Evolutionary conservation across 1,140 invertebrate species (phyloP).

Genomic region (Drosophila sechellia): DNA sequence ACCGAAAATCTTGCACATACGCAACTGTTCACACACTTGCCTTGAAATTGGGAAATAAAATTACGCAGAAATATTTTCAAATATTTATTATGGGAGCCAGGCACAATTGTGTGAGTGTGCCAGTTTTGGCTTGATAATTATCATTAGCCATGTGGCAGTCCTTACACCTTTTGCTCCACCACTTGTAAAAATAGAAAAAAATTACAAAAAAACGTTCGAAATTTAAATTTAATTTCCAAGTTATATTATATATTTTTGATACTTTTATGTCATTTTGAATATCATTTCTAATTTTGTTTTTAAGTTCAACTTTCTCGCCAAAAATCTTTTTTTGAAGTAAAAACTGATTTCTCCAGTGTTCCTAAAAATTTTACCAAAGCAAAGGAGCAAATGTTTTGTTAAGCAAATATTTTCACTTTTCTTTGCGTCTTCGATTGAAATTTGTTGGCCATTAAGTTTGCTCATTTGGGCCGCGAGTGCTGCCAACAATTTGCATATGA

Average conservation of each 20-base stretch:
- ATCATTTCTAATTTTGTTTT: too few relatives aligned
- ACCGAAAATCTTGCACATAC: constrained; percentile 16
- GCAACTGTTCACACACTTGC: constrained; percentile 58
- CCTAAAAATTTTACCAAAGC: constrained; percentile 1
- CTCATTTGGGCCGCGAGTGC: constrained; percentile 54
- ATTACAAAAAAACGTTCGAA: background rate
- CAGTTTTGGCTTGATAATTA: constrained; percentile 64
- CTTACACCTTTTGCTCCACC: constrained; percentile 10
- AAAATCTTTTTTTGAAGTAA: background rate
- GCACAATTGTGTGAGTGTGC: constrained; percentile 13
- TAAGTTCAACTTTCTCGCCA: too few relatives aligned
- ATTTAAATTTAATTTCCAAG: background rate
- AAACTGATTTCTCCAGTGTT: background rate
- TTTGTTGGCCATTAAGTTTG: constrained; percentile 76
- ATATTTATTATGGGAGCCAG: constrained; percentile 55
- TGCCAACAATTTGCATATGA: constrained; percentile 73
- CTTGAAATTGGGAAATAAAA: constrained; percentile 67
- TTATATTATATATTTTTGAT: background rate
- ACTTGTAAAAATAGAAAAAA: background rate
- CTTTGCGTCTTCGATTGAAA: constrained; percentile 65
- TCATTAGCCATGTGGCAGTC: constrained; percentile 65
- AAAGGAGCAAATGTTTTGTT: constrained; percentile 21
- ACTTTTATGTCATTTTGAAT: too few relatives aligned
- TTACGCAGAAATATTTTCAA: constrained; percentile 63
- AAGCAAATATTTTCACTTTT: constrained; percentile 70